Percentiles rank a stretch among this genome's conserved stretches.
Conservation (phyloP, 2,113 vertebrate genomes). For the Oxygymnocypris stewartii region DNA sequence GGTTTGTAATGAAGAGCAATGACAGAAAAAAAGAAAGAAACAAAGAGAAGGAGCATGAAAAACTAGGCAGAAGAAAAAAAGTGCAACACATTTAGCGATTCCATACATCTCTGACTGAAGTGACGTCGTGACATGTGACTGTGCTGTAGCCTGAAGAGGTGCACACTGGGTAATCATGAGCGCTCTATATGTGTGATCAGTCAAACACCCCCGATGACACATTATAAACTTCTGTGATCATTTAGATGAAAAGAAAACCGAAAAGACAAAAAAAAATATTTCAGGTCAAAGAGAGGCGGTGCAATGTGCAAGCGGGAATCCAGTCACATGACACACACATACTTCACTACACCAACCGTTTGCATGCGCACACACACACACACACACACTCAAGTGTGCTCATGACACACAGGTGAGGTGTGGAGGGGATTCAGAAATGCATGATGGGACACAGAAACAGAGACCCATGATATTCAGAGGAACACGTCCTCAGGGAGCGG, state of each 20-base stretch:
- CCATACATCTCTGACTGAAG: slow-evolving; percentile 59
- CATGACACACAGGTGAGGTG: slow-evolving; percentile 50
- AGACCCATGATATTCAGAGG: slow-evolving; percentile 69
- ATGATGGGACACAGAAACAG: slow-evolving; percentile 70
- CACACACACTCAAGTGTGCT: slow-evolving; percentile 36
- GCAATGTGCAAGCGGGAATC: slow-evolving; percentile 32
- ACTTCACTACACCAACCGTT: neutral
- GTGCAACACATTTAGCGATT: slow-evolving; percentile 36
- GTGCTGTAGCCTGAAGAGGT: slow-evolving; percentile 52
- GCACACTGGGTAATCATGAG: slow-evolving; percentile 39
- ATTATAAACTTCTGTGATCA: neutral
- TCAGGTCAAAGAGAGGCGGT: slow-evolving; percentile 35
- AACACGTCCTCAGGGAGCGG: slow-evolving; percentile 62
- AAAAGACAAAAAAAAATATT: neutral
- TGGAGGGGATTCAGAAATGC: slow-evolving; percentile 68
- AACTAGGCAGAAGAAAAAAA: no score
- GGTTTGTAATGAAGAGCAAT: slow-evolving; percentile 22
- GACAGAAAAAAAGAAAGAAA: neutral
- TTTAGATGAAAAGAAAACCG: neutral
- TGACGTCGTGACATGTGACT: slow-evolving; percentile 51
- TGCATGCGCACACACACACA: neutral
- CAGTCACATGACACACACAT: slow-evolving; percentile 9
- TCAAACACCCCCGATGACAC: neutral
- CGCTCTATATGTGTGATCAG: slow-evolving; percentile 4
- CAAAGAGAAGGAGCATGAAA: slow-evolving; percentile 1